These are phyloP conservation scores for Tiliacea aurago DNA, from an alignment of 2,888 invertebrate species.

Conservation along the genomic window DNA sequence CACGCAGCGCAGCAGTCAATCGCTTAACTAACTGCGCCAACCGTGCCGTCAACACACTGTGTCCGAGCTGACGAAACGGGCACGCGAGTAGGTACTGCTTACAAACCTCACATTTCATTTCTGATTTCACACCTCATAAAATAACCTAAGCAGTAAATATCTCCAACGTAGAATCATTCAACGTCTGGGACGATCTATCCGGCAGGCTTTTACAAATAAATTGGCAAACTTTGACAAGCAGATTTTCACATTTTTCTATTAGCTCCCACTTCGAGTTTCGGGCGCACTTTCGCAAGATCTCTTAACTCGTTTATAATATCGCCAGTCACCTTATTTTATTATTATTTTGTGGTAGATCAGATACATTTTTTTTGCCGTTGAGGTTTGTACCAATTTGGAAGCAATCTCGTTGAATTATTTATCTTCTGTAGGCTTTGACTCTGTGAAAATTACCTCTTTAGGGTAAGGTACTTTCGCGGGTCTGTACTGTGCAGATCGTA, in stretches of 20 bases:
- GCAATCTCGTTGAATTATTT: neutral
- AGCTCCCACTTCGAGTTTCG: neutral
- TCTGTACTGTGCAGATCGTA: no score
- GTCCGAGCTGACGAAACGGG: no score
- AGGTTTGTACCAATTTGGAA: neutral
- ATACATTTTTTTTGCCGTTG: neutral
- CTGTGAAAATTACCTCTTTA: neutral
- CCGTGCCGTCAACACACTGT: no score
- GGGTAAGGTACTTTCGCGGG: no score
- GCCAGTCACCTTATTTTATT: conserved; percentile 16
- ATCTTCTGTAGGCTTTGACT: neutral
- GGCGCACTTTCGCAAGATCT: conserved; percentile 22
- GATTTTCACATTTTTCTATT: conserved; percentile 36
- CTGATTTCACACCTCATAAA: neutral
- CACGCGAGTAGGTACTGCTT: neutral
- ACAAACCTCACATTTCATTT: neutral
- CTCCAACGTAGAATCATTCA: conserved; percentile 1
- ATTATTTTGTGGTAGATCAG: neutral
- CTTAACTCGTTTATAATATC: conserved; percentile 29
- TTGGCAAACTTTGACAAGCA: conserved; percentile 22
- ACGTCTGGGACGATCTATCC: neutral
- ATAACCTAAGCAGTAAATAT: neutral
- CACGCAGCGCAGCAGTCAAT: no score
- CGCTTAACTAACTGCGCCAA: no score
- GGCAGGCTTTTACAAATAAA: neutral